A percentile compares a stretch with the other conserved stretches of the same genome.
Conservation (phyloP, 2,113 vertebrate genomes). For the Daboia siamensis region DNA sequence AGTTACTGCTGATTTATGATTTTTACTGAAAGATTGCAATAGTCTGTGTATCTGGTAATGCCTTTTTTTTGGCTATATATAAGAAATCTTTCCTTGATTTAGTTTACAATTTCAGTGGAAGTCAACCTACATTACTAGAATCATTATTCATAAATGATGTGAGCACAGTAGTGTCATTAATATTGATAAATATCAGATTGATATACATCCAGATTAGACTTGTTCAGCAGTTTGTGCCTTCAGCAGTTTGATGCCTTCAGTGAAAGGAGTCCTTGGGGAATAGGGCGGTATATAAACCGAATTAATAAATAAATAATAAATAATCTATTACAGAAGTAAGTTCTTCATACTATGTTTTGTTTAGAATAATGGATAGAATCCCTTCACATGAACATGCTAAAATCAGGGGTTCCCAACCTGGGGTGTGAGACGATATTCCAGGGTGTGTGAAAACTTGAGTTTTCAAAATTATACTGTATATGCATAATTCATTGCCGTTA, state of each 20-base stretch:
- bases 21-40: neutral
- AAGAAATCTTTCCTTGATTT: neutral
- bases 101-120: conserved; percentile 9
- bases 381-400: neutral
- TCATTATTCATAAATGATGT: conserved; percentile 7
- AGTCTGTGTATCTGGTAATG: neutral
- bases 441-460: too few species aligned
- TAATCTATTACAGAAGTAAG: conserved; percentile 5
- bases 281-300: too few species aligned
- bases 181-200: conserved; percentile 25
- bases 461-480: too few species aligned
- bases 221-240: neutral
- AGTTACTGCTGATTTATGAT: conserved; percentile 1
- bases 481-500: too few species aligned
- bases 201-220: conserved; percentile 11
- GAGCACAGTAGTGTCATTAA: conserved; percentile 10
- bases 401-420: neutral
- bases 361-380: neutral
- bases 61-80: neutral
- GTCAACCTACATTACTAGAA: neutral
- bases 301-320: too few species aligned
- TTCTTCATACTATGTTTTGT: neutral
- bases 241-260: neutral
- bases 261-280: neutral
- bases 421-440: too few species aligned